phyloP scores from a whole-genome alignment of 2,797 vertebrate species.

The Pantherophis alleghaniensis region DNA sequence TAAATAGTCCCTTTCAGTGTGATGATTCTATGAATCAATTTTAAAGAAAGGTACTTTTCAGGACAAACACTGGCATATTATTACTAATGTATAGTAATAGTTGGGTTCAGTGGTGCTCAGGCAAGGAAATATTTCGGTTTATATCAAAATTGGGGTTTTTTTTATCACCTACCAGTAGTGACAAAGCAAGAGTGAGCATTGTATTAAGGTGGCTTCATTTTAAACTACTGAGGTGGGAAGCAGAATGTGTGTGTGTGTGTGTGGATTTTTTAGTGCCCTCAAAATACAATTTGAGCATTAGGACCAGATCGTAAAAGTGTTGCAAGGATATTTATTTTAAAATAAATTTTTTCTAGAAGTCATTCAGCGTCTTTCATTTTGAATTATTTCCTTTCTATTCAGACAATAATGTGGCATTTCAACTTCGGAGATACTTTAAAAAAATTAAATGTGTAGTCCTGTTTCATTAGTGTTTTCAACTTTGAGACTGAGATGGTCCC shows the following conservation, averaged over 20 bases:
- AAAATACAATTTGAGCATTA: not conserved
- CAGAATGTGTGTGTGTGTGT: not conserved
- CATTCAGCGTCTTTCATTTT: not conserved
- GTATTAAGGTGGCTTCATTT: not conserved
- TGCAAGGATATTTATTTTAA: not conserved
- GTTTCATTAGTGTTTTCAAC: not conserved
- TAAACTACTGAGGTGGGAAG: not conserved
- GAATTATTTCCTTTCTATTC: not conserved
- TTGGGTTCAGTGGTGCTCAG: not conserved
- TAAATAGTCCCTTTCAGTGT: not conserved
- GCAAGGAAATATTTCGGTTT: not conserved
- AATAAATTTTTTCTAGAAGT: constrained; percentile 7
- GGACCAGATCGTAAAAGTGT: not conserved
- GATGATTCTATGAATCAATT: not conserved
- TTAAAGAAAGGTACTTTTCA: not conserved
- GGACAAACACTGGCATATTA: not conserved
- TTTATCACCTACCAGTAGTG: not conserved
- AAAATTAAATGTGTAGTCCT: not conserved
- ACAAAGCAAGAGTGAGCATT: not conserved
- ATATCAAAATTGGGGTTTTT: not conserved
- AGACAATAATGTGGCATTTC: not conserved
- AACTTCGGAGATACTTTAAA: not conserved
- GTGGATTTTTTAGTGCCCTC: not conserved
- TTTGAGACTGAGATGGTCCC: not conserved
- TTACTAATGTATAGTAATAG: not conserved